phyloP scores from a whole-genome alignment of 1,140 invertebrate species.

The Neuroterus valhalla region DNA sequence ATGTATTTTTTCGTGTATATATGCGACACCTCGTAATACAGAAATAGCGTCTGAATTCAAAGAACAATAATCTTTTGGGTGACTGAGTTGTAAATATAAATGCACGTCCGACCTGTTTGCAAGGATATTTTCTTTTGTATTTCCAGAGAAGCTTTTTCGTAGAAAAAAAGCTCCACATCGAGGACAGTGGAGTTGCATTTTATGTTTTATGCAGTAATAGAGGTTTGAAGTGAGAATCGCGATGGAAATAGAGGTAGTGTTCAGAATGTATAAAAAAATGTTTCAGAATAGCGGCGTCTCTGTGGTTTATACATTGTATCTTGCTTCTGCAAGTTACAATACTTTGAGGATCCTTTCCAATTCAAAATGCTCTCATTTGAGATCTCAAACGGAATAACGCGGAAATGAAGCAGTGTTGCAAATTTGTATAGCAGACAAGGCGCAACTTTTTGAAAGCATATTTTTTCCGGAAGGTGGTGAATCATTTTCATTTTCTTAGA shows the following conservation, averaged over 20 bases:
- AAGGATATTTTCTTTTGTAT: conserved; percentile 16
- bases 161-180: neutral
- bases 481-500: too few species aligned
- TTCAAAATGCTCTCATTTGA: too few species aligned
- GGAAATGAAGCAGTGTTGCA: too few species aligned
- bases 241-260: neutral
- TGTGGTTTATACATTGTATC: neutral
- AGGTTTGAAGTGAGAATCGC: conserved; percentile 1
- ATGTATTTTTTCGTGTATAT: neutral
- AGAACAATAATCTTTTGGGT: neutral
- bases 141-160: conserved; percentile 9
- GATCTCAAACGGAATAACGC: too few species aligned
- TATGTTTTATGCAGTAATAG: neutral
- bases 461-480: too few species aligned
- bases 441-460: too few species aligned
- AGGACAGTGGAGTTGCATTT: conserved; percentile 4
- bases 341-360: too few species aligned
- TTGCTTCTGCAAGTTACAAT: too few species aligned
- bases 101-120: conserved; percentile 23
- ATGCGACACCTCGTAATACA: neutral
- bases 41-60: neutral
- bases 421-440: too few species aligned
- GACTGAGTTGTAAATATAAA: conserved; percentile 15
- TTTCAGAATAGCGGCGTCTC: conserved; percentile 9
- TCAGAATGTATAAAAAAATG: conserved; percentile 16